Evolutionary conservation across 2,888 invertebrate species (phyloP), one percentile per base, ranked within the genome.

Genomic region (Cryptosula pallasiana): DNA sequence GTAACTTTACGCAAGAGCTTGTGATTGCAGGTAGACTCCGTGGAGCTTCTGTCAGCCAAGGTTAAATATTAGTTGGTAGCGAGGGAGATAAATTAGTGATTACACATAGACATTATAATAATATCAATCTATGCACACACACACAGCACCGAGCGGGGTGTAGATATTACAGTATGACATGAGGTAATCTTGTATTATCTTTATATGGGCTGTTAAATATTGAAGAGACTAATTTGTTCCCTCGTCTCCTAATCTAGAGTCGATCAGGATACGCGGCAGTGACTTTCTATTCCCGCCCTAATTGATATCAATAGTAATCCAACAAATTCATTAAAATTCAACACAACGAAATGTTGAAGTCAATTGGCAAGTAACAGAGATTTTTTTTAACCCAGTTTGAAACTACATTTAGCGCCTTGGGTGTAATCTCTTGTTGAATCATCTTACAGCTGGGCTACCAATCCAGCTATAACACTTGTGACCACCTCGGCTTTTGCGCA

Each of bases 151-250:
- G 45, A 45, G 20, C 20, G 20, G 45, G 45, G 45, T 45, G 45
- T 45, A 45, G 27, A 63, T 13, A 3, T 55, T 55, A 55, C 55
- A 63, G 34, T 5, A 13, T 63, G 32, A 20, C 32, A 63, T 32
- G 25, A 63, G 20, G 2, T 63, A 63, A 63, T 63, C 63, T 32
- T 32, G 3, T n/a, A 63, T 63, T 63, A 63, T 63, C 63, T 63
- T 63, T 63, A 63, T 63, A 63, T 63, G 63, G 63, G 63, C 63
- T 63, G 63, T 63, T 63, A 63, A 63, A 63, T 63, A 25, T 34
- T 63, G 32, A 63, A 63, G 63, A 63, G 63, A 63, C 63, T 32
- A 63, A 63, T 63, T 63, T 63, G 63, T 34, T 63, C 32, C 9
- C 1, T 5, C 16, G 27, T 5, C 63, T 63, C 13, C 32, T 32